These are phyloP conservation scores for Felis chaus DNA, from an alignment of 2,113 vertebrate genomes.

Conservation along the genomic window DNA sequence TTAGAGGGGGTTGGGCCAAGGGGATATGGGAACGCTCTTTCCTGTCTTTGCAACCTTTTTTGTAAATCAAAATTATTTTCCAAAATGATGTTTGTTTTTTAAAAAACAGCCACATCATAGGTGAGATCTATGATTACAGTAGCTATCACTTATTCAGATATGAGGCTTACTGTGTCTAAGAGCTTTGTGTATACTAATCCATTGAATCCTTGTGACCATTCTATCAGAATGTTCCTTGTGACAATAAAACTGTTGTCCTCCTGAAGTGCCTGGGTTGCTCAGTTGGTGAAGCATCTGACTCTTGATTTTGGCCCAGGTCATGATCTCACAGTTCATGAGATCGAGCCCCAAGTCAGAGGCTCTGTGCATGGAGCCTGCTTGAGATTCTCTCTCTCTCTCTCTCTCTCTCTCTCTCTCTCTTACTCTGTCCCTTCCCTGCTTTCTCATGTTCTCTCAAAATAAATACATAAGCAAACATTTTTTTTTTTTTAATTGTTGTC, in stretches of 20 bases:
- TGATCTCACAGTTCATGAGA: too few relatives aligned
- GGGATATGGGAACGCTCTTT: neutral
- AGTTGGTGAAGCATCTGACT: too few relatives aligned
- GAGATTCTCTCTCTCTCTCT: too few relatives aligned
- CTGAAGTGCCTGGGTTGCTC: neutral
- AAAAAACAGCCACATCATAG: neutral
- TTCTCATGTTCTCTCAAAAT: too few relatives aligned
- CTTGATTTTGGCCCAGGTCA: too few relatives aligned
- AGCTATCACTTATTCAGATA: neutral
- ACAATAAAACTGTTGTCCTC: neutral
- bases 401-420: too few relatives aligned
- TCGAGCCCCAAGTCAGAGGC: too few relatives aligned
- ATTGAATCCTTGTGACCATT: neutral
- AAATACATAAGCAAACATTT: too few relatives aligned
- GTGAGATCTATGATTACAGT: neutral
- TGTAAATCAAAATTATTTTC: slow-evolving; percentile 18
- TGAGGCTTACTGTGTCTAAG: neutral
- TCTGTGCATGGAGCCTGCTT: too few relatives aligned
- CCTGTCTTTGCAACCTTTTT: neutral
- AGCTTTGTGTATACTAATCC: neutral
- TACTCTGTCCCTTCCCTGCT: too few relatives aligned
- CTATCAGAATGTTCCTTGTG: neutral
- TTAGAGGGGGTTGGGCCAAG: neutral
- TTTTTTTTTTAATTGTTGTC: neutral
- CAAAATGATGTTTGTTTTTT: neutral